These are phyloP conservation scores for Paralichthys olivaceus DNA, from an alignment of 2,113 vertebrate species.

Conservation along the genomic window DNA sequence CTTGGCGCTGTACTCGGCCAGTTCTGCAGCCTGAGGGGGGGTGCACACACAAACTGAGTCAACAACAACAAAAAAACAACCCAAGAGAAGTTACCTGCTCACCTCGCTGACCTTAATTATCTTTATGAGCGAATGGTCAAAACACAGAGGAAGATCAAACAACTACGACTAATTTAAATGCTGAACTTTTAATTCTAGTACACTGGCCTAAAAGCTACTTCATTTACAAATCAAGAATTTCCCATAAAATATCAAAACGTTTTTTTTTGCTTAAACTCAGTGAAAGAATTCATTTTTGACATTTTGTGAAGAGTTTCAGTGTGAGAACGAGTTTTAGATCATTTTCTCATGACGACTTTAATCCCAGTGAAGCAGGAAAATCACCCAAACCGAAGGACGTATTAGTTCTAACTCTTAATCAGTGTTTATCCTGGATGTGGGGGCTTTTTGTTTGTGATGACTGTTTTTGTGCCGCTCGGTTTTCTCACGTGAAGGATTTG, in stretches of 20 bases:
- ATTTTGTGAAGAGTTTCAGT: too few species aligned
- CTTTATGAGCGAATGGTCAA: too few species aligned
- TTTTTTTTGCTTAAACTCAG: too few species aligned
- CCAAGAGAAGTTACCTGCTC: too few species aligned
- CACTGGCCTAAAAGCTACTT: too few species aligned
- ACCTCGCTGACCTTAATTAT: too few species aligned
- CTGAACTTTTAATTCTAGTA: too few species aligned
- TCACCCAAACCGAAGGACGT: background rate
- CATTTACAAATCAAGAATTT: too few species aligned
- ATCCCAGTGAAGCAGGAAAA: constrained; percentile 2
- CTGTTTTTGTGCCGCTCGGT: constrained; percentile 11
- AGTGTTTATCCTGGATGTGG: constrained; percentile 13
- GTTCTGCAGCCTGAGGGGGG: constrained; percentile 86
- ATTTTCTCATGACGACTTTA: background rate
- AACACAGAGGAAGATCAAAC: too few species aligned
- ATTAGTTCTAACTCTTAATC: background rate
- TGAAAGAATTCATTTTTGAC: background rate
- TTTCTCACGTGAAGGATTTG: constrained; percentile 52
- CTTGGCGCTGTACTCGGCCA: constrained; percentile 90
- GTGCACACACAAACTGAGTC: background rate
- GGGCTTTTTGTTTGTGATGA: background rate
- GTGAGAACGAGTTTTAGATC: background rate
- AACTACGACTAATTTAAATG: too few species aligned
- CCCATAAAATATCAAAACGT: too few species aligned
- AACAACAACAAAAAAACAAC: background rate